phyloP scores from a whole-genome alignment of 35 echinoderm and acorn worm species.

The Stichopus chloronotus region DNA sequence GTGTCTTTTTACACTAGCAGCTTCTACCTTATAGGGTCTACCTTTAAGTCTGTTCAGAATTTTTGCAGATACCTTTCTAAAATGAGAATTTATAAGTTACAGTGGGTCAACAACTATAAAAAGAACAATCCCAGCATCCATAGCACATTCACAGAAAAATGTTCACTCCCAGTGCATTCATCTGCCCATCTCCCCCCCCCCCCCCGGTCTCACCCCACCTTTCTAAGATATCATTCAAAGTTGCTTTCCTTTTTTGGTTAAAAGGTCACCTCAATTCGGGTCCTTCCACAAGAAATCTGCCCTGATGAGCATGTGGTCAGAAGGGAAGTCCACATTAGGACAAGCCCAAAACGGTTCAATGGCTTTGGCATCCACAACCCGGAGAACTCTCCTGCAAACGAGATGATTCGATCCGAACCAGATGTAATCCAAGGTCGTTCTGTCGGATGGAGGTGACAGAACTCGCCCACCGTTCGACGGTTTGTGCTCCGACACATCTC shows the following conservation, averaged over 20 bases:
- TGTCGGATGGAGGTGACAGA: background rate
- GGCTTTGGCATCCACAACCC: constrained; percentile 46
- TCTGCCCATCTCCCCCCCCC: too few relatives aligned
- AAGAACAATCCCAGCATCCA: too few relatives aligned
- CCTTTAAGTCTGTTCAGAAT: too few relatives aligned
- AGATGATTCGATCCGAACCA: constrained; percentile 72
- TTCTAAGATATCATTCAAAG: background rate
- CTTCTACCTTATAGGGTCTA: too few relatives aligned
- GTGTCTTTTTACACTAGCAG: too few relatives aligned
- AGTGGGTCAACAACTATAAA: too few relatives aligned
- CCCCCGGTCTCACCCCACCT: too few relatives aligned
- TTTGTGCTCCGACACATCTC: too few relatives aligned
- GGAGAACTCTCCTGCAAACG: constrained; percentile 55
- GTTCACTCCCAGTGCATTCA: too few relatives aligned
- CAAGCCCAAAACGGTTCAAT: constrained; percentile 60
- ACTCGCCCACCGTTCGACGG: background rate
- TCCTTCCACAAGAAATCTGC: constrained; percentile 58
- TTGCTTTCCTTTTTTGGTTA: background rate
- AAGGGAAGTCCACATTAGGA: constrained; percentile 79
- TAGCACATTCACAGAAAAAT: too few relatives aligned
- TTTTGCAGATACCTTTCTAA: too few relatives aligned
- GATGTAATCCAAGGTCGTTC: constrained; percentile 73
- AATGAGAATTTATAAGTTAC: too few relatives aligned
- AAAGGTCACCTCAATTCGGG: background rate
- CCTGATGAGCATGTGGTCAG: constrained; percentile 79